Percentiles rank a stretch among this genome's conserved stretches.
These are phyloP conservation scores for Oryzias javanicus DNA, from an alignment of 2,113 vertebrate genomes.

Conservation along the genomic window DNA sequence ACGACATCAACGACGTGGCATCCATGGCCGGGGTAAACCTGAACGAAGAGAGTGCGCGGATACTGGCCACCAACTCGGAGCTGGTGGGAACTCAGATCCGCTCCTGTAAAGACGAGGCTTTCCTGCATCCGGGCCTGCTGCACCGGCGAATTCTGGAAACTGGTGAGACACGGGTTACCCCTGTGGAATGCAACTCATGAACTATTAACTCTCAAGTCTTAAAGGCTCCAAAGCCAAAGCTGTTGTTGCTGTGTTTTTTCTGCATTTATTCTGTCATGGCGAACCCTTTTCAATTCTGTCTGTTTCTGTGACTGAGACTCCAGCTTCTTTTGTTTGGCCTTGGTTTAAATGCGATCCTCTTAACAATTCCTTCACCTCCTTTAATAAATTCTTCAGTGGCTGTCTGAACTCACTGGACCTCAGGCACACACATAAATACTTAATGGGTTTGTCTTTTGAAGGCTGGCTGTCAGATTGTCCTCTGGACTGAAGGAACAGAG, in stretches of 20 bases:
- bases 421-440: constrained; percentile 73
- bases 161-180: constrained; percentile 65
- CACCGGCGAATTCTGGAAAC: constrained; percentile 85
- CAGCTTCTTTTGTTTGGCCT: constrained; percentile 68
- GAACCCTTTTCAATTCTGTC: constrained; percentile 56
- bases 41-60: constrained; percentile 85
- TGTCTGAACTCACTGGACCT: constrained; percentile 71
- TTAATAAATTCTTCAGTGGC: constrained; percentile 79
- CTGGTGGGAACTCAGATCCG: constrained; percentile 84
- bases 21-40: constrained; percentile 89
- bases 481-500: constrained; percentile 64
- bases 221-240: constrained; percentile 9
- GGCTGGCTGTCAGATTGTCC: constrained; percentile 74
- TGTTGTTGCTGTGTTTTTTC: constrained; percentile 40
- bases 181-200: too few relatives aligned
- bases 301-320: constrained; percentile 29
- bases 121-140: constrained; percentile 81
- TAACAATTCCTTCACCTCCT: constrained; percentile 76
- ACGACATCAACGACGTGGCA: constrained; percentile 88
- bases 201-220: too few relatives aligned
- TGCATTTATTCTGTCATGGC: constrained; percentile 64
- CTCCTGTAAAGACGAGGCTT: constrained; percentile 87
- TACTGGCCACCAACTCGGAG: constrained; percentile 85
- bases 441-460: constrained; percentile 78
- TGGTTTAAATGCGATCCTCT: constrained; percentile 68